Evolutionary conservation across 2,797 vertebrate species (phyloP).

Genomic region (Bovichtus diacanthus): DNA sequence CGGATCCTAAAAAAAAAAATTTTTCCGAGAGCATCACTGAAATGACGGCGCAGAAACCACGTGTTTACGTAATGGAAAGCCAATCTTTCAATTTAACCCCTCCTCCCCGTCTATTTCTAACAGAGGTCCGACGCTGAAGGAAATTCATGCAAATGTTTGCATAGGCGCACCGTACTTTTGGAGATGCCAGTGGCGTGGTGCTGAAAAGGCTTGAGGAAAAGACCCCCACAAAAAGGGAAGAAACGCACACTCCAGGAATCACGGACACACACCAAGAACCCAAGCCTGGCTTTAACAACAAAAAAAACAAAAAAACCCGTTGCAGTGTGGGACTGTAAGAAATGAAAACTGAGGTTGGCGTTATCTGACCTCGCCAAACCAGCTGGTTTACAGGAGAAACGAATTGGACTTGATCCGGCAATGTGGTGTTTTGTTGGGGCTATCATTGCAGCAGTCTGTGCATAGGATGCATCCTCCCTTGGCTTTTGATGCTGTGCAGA

Average conservation of each 20-base stretch:
- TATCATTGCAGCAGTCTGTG: slow-evolving; percentile 92
- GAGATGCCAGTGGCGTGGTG: slow-evolving; percentile 78
- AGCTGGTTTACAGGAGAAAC: slow-evolving; percentile 77
- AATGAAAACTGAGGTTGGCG: slow-evolving; percentile 81
- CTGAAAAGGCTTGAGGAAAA: slow-evolving; percentile 63
- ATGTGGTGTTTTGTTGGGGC: slow-evolving; percentile 87
- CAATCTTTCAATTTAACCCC: slow-evolving; percentile 91
- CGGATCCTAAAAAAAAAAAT: slow-evolving; percentile 59
- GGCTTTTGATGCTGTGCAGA: slow-evolving; percentile 95
- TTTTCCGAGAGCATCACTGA: slow-evolving; percentile 77
- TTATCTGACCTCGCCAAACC: slow-evolving; percentile 83
- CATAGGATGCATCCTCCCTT: slow-evolving; percentile 94
- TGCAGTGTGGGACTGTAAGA: slow-evolving; percentile 81
- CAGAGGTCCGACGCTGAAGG: slow-evolving; percentile 78
- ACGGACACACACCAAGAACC: slow-evolving; percentile 45
- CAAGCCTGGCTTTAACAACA: slow-evolving; percentile 75
- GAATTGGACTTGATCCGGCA: slow-evolving; percentile 85
- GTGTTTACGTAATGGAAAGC: slow-evolving; percentile 94
- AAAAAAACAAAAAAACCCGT: too few relatives aligned
- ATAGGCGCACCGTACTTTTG: slow-evolving; percentile 85
- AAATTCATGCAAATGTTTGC: slow-evolving; percentile 85
- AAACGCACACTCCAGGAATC: slow-evolving; percentile 67
- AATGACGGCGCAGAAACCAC: slow-evolving; percentile 88
- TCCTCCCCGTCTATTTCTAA: slow-evolving; percentile 85
- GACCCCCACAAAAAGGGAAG: slow-evolving; percentile 48